Evolutionary conservation across 1,140 invertebrate species (phyloP), one percentile per base, ranked within the genome.

Genomic region (Eciton burchellii): DNA sequence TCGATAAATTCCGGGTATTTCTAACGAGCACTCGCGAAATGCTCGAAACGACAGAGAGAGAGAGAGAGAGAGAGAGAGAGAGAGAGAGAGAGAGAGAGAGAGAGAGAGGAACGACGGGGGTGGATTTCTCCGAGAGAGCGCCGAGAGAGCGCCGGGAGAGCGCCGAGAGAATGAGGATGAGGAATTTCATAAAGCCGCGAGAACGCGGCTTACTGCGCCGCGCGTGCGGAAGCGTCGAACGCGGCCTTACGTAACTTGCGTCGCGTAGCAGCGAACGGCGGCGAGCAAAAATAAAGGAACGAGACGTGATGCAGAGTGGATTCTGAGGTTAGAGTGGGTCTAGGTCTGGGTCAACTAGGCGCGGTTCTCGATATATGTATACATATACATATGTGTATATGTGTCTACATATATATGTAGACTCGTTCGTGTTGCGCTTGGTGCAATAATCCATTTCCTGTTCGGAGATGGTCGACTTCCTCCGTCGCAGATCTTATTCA

Each of bases 261-360:
- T 84, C 41, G 81, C 73, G n/a, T 77, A 83, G 66, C 82, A 56
- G 76, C 76, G 73, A 84, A 73, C 56, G 84, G 86, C 83, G 79
- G 71, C 84, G 88, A 71, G 88, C 79, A 89, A 89, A 89, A 90
- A 90, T 87, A 90, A 90, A 89, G 83, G 70, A 87, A 90, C 81
- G 70, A 83, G 82, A 85, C 79, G 65, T 62, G 77, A 84, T 82
- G 86, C 82, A 81, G 84, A 83, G 82, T 81, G 84, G 86, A 87
- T 84, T 90, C 88, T 85, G 81, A 83, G 84, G 63, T 81, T 88
- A 89, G 89, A 89, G 81, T 79, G 82, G 81, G 86, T 88, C 86
- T 88, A 88, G 86, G 86, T 93, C 92, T 93, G 92, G 92, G 92
- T 92, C 92, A 89, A 88, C 85, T 87, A 85, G 86, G 88, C 76